Evolutionary conservation across 2,888 invertebrate species (phyloP), one percentile per base, ranked within the genome.

Genomic region (Teleogryllus oceanicus): DNA sequence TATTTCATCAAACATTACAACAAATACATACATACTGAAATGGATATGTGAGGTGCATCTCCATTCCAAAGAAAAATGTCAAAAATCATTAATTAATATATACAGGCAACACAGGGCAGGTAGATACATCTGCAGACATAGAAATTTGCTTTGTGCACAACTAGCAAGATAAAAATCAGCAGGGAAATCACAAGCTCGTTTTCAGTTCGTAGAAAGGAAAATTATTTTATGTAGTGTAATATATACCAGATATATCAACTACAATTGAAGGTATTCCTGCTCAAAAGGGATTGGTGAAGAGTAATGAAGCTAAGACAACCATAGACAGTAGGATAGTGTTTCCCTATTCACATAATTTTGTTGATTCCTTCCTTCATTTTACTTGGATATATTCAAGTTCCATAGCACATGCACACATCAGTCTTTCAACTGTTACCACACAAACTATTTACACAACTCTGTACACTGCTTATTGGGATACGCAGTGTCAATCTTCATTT

Each of bases 1-100:
- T 62, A 62, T 13, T 62, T 62, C n/a, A n/a, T 62, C 62, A 62
- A 62, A 62, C n/a, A 62, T 62, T 62, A 62, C 62, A 62, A 62
- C 62, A 62, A 37, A 62, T 62, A 62, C 62, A 62, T 62, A 18
- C n/a, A 62, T n/a, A 62, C 62, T 62, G 62, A 13, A 37, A 18
- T 62, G 62, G n/a, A 62, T 10, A 3, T 18, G 16, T n/a, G n/a
- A 62, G n/a, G n/a, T 62, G 37, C 5, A 62, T 62, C n/a, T 62
- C 62, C 62, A 62, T 62, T 13, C 62, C 62, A 62, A 37, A 37
- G 37, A 37, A 37, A 37, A 5, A 37, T 37, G 37, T 37, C 62
- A 62, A 62, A 62, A 62, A 62, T 18, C 62, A 62, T 62, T 62
- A 62, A 18, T 62, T 13, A 62, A 18, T 62, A 62, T 62, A n/a